These are phyloP conservation scores for silkworm (Bombyx mori) DNA, from an alignment of 1,140 invertebrate genomes.

Conservation along the genomic window DNA sequence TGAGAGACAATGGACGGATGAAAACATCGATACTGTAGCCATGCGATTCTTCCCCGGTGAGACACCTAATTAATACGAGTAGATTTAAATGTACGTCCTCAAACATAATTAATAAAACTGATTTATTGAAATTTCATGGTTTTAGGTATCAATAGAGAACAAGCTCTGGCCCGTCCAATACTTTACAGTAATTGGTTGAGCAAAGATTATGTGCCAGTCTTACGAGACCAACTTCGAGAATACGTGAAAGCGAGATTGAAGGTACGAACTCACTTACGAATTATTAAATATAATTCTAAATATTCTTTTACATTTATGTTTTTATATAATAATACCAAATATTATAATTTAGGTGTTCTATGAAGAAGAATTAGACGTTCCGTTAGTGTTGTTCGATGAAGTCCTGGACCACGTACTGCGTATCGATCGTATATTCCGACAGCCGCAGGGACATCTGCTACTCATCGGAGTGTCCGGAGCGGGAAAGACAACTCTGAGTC, in stretches of 20 bases:
- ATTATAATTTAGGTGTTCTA: conserved; percentile 88
- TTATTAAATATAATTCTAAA: too few relatives aligned
- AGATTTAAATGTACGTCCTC: not conserved
- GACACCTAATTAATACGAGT: not conserved
- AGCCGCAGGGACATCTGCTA: conserved; percentile 97
- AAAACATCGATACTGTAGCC: conserved; percentile 96
- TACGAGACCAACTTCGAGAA: conserved; percentile 93
- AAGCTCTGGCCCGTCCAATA: conserved; percentile 91
- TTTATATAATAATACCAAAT: not conserved
- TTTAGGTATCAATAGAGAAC: conserved; percentile 83
- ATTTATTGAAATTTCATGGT: not conserved
- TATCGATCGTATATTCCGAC: conserved; percentile 98
- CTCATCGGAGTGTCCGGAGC: conserved; percentile 98
- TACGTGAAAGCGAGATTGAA: conserved; percentile 97
- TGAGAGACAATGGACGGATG: conserved; percentile 98
- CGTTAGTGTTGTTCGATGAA: conserved; percentile 98
- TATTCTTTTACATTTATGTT: too few relatives aligned
- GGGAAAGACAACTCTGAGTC: conserved; percentile 98
- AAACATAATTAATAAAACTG: too few relatives aligned
- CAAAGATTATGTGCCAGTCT: conserved; percentile 98
- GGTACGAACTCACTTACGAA: conserved; percentile 47
- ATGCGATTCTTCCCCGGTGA: conserved; percentile 93
- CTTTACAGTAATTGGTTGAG: conserved; percentile 99
- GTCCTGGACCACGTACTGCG: conserved; percentile 98
- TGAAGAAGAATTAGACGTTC: conserved; percentile 99